A percentile compares a stretch with the other conserved stretches of the same genome.
phyloP scores from a whole-genome alignment of 2,888 invertebrate species.

The Cerceris ruficornis region DNA sequence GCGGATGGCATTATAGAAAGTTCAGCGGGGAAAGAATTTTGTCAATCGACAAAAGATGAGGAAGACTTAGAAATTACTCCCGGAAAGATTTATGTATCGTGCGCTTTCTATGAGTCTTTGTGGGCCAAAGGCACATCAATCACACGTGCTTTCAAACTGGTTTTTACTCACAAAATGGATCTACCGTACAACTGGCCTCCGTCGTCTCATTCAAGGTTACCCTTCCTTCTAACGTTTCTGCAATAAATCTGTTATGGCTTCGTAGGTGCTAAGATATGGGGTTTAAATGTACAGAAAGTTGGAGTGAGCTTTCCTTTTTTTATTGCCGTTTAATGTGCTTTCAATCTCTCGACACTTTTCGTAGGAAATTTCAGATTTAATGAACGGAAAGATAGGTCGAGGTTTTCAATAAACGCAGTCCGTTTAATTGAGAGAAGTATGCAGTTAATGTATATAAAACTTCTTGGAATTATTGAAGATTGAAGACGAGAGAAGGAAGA shows the following conservation, averaged over 20 bases:
- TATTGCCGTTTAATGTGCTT: too few relatives aligned
- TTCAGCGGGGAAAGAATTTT: constrained; percentile 13
- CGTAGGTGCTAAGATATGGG: too few relatives aligned
- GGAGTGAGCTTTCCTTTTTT: too few relatives aligned
- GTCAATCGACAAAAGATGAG: constrained; percentile 10
- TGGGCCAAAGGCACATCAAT: constrained; percentile 26
- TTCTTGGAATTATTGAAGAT: too few relatives aligned
- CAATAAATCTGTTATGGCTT: neutral
- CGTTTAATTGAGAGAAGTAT: too few relatives aligned
- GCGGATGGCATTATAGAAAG: neutral
- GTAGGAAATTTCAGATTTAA: too few relatives aligned
- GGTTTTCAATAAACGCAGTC: too few relatives aligned
- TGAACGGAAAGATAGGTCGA: too few relatives aligned
- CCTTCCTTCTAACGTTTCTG: constrained; percentile 8
- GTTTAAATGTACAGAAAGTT: too few relatives aligned
- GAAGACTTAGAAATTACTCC: constrained; percentile 23
- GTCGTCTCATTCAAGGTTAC: constrained; percentile 4
- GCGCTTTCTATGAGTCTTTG: constrained; percentile 13
- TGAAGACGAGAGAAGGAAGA: too few relatives aligned
- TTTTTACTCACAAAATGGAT: constrained; percentile 7
- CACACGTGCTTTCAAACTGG: constrained; percentile 16
- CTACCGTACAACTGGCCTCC: neutral
- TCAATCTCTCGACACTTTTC: too few relatives aligned
- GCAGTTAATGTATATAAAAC: too few relatives aligned
- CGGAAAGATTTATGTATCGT: constrained; percentile 37